phyloP scores from a whole-genome alignment of 2,113 vertebrate genomes.

The Cyrtonyx montezumae region DNA sequence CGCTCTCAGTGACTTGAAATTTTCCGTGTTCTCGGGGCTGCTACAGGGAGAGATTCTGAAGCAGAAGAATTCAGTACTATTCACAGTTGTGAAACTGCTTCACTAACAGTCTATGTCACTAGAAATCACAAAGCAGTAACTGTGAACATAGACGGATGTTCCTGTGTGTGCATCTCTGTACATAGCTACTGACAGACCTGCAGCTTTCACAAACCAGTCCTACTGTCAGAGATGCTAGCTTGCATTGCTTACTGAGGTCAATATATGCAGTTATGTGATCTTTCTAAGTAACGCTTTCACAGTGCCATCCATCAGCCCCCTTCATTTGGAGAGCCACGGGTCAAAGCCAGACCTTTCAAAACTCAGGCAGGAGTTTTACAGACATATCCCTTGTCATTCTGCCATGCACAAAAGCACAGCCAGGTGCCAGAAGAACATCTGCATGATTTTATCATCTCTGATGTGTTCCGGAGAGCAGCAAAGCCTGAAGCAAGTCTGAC shows the following conservation, averaged over 20 bases:
- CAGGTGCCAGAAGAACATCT: neutral
- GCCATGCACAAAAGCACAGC: neutral
- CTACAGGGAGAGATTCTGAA: neutral
- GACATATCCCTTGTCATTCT: neutral
- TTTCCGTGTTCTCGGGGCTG: neutral
- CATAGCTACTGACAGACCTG: neutral
- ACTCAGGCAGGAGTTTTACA: neutral
- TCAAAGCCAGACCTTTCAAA: neutral
- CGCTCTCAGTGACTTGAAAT: neutral
- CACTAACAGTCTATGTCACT: neutral
- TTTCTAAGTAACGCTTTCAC: neutral
- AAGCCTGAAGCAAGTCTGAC: neutral
- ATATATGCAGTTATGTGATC: neutral
- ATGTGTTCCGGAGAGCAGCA: neutral
- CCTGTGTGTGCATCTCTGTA: too few species aligned
- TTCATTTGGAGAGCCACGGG: neutral
- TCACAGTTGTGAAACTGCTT: neutral
- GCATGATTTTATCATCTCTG: neutral
- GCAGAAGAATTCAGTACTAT: neutral
- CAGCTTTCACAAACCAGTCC: neutral
- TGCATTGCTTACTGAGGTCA: neutral
- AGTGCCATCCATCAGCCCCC: neutral
- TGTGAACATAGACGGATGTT: accelerated
- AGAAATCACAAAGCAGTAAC: neutral
- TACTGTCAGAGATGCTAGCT: neutral